These are phyloP conservation scores for Metallyticus violacea DNA, from an alignment of 2,888 invertebrate species.

Conservation along the genomic window DNA sequence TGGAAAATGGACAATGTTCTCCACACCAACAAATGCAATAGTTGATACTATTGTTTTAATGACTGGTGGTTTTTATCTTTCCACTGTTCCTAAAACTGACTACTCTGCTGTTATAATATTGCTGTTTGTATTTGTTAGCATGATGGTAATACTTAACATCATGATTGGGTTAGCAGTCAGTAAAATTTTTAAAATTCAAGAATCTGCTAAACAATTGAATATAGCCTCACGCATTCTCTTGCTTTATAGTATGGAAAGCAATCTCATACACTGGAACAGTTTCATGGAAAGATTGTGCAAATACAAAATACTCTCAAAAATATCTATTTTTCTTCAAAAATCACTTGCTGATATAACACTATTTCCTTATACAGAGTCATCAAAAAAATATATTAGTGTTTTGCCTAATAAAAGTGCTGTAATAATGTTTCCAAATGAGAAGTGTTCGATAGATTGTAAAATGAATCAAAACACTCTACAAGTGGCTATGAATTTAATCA, in stretches of 20 bases:
- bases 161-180: neutral
- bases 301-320: neutral
- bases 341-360: neutral
- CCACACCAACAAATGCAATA: neutral
- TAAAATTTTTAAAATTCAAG: neutral
- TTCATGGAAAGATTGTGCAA: constrained; percentile 2
- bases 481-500: neutral
- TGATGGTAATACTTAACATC: neutral
- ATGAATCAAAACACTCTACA: neutral
- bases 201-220: neutral
- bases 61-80: neutral
- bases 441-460: neutral
- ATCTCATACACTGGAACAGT: neutral
- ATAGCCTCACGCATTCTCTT: neutral
- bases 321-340: neutral
- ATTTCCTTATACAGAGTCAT: neutral
- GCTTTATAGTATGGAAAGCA: neutral
- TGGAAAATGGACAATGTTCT: neutral
- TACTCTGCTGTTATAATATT: neutral
- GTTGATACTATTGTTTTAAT: neutral
- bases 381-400: neutral
- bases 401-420: neutral
- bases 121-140: neutral
- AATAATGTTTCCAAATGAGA: neutral
- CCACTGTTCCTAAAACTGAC: neutral